A percentile compares a stretch with the other conserved stretches of the same genome.
Evolutionary conservation across 2,888 invertebrate species (phyloP).

Genomic region (Adineta ricciae): DNA sequence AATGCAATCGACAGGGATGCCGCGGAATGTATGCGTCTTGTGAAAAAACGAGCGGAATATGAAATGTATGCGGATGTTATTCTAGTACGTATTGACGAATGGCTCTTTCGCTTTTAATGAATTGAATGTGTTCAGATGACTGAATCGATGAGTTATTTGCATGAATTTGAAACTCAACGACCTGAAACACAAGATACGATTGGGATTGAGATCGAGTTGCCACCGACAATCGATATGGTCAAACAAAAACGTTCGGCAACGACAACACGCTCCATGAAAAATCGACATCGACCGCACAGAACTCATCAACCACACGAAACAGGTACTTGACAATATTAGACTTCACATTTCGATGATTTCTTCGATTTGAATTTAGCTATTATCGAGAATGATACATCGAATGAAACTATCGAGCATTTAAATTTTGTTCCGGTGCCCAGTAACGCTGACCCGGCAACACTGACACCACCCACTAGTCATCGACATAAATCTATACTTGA

Average conservation of each 20-base stretch:
- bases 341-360: neutral
- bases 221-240: neutral
- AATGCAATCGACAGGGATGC: neutral
- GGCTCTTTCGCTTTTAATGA: too few relatives aligned
- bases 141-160: constrained; percentile 4
- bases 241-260: constrained; percentile 20
- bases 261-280: neutral
- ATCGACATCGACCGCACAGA: neutral
- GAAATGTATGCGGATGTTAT: constrained; percentile 14
- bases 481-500: neutral
- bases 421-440: neutral
- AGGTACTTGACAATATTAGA: neutral
- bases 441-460: neutral
- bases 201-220: neutral
- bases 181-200: neutral
- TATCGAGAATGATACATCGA: neutral
- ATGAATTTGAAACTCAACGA: neutral
- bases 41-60: constrained; percentile 2
- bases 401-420: neutral
- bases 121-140: neutral
- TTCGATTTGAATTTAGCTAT: neutral
- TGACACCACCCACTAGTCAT: neutral
- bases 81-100: neutral
- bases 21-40: neutral
- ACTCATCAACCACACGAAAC: neutral